Evolutionary conservation across 2,113 vertebrate species (phyloP), one percentile per base, ranked within the genome.

Genomic region (Ceuthmochares aereus): DNA sequence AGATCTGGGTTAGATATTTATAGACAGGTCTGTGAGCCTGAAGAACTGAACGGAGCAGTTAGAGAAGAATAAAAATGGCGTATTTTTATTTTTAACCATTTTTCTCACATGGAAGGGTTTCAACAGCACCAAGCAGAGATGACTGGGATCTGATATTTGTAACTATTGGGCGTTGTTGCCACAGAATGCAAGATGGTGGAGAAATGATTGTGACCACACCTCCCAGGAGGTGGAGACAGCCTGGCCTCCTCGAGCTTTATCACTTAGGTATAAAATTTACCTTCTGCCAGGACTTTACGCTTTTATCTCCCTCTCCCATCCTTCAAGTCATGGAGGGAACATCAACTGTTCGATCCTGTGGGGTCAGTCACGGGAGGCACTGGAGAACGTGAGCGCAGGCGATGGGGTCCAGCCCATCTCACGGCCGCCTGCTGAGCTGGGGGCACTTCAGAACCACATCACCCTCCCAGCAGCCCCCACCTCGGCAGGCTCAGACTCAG

Each of bases 1-100:
- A 89, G 90, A 98, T 98, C 96, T 98, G 96, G 97, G 97, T 97
- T 98, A 97, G 97, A 97, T 98, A 98, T 98, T 98, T 96, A 97
- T 98, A 98, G 97, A 91, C 7, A 37, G 96, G 86, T 96, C 96
- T 82, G 80, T 96, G 97, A 94, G 94, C 77, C 59, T 56, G 92
- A 89, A 96, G 94, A 95, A 95, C 76, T 92, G 74, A 97, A 93
- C 70, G 93, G 96, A 97, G 84, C 83, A 79, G 97, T 93, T 96
- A 89, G 93, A 92, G 52, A 93, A 96, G 73, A 93, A 85, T 75
- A 74, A 93, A 93, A 62, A 91, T 40, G 72, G 93, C 58, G 47
- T 77, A 34, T 96, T 96, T 94, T 97, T 97, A 97, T 97, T 97
- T 97, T 96, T 97, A 95, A 96, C 83, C 58, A 51, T 81, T 93